These are phyloP conservation scores for Zaprionus africanus DNA, from an alignment of 1,140 invertebrate genomes.

Conservation along the genomic window DNA sequence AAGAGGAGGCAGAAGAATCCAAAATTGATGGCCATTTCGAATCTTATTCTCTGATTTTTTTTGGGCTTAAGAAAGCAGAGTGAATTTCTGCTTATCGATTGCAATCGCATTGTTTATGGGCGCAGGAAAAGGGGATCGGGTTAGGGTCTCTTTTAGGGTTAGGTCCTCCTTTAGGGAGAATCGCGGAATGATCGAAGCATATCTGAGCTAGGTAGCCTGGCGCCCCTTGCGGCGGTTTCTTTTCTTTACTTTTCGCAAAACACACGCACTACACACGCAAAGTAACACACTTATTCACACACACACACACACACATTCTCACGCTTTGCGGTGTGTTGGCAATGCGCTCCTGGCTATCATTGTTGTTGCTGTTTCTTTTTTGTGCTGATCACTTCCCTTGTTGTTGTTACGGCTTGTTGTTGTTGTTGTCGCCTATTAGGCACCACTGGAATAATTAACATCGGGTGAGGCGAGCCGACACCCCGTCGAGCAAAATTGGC, in stretches of 20 bases:
- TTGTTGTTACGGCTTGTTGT: neutral
- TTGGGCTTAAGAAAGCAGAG: constrained; percentile 4
- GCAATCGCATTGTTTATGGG: constrained; percentile 77
- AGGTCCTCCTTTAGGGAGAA: neutral
- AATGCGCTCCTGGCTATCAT: constrained; percentile 4
- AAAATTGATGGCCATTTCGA: constrained; percentile 39
- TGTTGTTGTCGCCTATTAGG: constrained; percentile 50
- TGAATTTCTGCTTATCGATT: constrained; percentile 56
- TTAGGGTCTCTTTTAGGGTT: neutral
- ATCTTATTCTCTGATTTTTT: constrained; percentile 4
- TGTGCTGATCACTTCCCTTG: constrained; percentile 41
- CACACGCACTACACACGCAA: neutral
- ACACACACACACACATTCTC: constrained; percentile 68
- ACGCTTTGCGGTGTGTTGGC: constrained; percentile 41
- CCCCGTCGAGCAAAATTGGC: constrained; percentile 40
- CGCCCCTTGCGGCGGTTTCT: constrained; percentile 6
- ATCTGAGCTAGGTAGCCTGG: constrained; percentile 19
- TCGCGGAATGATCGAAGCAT: neutral
- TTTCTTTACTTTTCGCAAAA: constrained; percentile 8
- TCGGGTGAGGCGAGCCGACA: constrained; percentile 26
- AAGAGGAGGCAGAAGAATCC: neutral
- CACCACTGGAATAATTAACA: constrained; percentile 71
- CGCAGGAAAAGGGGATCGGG: constrained; percentile 4
- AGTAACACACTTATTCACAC: neutral
- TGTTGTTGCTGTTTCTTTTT: constrained; percentile 30